Percentiles rank a stretch among this genome's conserved stretches.
Conservation (phyloP, 2,113 vertebrate genomes). For the Neotoma lepida region DNA sequence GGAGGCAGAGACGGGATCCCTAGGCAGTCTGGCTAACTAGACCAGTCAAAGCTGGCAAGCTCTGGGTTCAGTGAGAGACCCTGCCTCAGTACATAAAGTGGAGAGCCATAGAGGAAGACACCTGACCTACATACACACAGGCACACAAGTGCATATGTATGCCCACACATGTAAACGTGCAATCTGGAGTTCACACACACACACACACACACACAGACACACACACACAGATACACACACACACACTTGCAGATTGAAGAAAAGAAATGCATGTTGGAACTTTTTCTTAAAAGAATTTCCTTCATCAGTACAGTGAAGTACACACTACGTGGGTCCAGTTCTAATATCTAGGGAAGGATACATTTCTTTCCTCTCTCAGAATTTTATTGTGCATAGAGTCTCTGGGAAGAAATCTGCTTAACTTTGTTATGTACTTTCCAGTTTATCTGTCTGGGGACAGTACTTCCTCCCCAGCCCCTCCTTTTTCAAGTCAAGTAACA, state of each 20-base stretch:
- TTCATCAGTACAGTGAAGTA: background rate
- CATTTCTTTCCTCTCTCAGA: background rate
- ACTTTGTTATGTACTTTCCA: slow-evolving; percentile 29
- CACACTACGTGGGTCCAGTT: background rate
- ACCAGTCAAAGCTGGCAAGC: too few species aligned
- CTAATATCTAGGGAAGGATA: background rate
- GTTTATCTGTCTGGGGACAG: background rate
- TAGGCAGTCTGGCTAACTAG: background rate
- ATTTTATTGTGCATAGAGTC: slow-evolving; percentile 3
- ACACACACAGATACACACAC: background rate
- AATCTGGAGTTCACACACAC: background rate
- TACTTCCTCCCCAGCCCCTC: background rate
- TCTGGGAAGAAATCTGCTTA: slow-evolving; percentile 42
- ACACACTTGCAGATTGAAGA: background rate
- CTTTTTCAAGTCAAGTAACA: slow-evolving; percentile 10
- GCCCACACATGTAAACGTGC: background rate
- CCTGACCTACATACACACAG: background rate
- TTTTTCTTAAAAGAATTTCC: slow-evolving; percentile 37
- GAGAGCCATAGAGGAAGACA: background rate
- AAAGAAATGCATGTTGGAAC: slow-evolving; percentile 30
- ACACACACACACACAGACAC: background rate
- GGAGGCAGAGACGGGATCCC: background rate
- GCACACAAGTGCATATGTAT: background rate
- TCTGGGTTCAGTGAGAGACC: background rate
- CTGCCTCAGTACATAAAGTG: background rate